Evolutionary conservation across 2,113 vertebrate species (phyloP).

Genomic region (Orthochromis indermauri): DNA sequence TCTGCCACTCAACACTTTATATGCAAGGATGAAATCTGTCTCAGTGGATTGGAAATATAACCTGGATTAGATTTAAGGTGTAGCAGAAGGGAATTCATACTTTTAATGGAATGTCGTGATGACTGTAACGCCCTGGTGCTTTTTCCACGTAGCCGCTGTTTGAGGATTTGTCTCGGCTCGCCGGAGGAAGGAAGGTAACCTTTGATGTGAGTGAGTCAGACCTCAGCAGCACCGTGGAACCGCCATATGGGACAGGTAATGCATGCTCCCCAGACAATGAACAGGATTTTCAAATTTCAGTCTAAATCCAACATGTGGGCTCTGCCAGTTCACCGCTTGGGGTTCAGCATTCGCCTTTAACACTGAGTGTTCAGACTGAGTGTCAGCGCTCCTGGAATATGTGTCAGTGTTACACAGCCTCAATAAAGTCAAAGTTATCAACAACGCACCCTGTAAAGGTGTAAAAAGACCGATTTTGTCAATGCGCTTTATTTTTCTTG

Average conservation of each 20-base stretch:
- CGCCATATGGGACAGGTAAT: conserved; percentile 12
- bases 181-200: conserved; percentile 76
- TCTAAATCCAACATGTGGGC: background rate
- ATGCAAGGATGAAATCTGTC: background rate
- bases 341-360: background rate
- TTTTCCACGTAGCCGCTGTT: conserved; percentile 69
- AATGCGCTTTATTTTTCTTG: background rate
- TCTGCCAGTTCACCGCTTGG: background rate
- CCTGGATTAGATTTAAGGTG: background rate
- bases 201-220: conserved; percentile 84
- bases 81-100: background rate
- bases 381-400: background rate
- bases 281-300: background rate
- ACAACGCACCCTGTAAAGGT: background rate
- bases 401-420: background rate
- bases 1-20: background rate
- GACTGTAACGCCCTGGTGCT: background rate
- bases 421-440: background rate
- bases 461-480: background rate
- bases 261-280: background rate
- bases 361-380: background rate
- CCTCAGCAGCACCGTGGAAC: conserved; percentile 64
- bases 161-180: conserved; percentile 63
- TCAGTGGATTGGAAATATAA: background rate
- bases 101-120: background rate